phyloP scores from a whole-genome alignment of 2,888 invertebrate genomes.

The Chironomus riparius region DNA sequence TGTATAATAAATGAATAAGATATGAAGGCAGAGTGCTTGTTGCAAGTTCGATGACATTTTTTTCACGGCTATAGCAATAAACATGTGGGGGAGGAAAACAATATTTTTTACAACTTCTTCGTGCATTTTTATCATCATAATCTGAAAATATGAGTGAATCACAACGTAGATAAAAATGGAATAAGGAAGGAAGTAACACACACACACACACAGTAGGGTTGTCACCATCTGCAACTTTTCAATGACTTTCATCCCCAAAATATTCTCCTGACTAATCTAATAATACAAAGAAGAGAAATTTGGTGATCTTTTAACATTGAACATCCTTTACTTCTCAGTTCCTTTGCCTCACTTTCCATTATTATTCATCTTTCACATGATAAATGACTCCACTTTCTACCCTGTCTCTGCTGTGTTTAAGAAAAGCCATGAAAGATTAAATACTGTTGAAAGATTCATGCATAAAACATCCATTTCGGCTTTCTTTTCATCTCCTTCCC shows the following conservation, averaged over 20 bases:
- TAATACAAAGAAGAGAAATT: background rate
- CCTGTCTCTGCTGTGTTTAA: background rate
- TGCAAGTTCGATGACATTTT: no score
- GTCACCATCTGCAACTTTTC: background rate
- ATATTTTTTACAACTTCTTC: background rate
- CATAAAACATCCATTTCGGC: slow-evolving; percentile 14
- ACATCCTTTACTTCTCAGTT: background rate
- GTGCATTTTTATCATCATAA: background rate
- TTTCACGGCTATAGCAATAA: no score
- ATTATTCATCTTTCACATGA: background rate
- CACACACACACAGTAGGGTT: no score
- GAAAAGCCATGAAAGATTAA: slow-evolving; percentile 5
- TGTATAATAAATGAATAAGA: no score
- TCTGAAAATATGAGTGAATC: background rate
- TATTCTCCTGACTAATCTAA: no score
- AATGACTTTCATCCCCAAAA: background rate
- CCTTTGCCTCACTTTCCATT: background rate
- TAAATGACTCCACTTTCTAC: slow-evolving; percentile 3
- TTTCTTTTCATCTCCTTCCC: no score
- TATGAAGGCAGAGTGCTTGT: no score
- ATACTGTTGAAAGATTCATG: slow-evolving; percentile 19
- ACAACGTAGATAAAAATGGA: no score
- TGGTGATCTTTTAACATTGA: background rate
- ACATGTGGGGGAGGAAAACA: no score
- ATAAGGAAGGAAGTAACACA: no score